Evolutionary conservation across 2,113 vertebrate species (phyloP), one percentile per base, ranked within the genome.

Genomic region (Morone saxatilis): DNA sequence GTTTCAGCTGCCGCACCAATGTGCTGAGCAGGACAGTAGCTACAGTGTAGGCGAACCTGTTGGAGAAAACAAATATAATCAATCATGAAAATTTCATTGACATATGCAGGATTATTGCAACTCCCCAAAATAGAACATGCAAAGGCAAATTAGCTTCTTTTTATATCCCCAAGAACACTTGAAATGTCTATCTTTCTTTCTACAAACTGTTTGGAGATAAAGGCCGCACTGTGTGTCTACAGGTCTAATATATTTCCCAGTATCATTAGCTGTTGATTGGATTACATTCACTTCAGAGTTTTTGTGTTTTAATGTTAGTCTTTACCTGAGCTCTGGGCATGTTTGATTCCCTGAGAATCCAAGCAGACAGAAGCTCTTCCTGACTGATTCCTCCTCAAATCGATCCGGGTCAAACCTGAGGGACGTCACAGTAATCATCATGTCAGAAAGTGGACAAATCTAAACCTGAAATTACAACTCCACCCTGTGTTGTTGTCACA

Each of bases 261-360:
- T 25, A 54, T 41, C 16, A 11, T 22, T 38, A 16, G 5, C 17
- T 31, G 31, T 31, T 31, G 45, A 47, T 5, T 47, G 45, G 45
- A 47, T 12, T 47, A 13, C 45, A 47, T 47, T 47, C 4, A 47
- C 45, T 47, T 6, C 9, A 19, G 51, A 14, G 20, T 54, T 19
- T 12, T 43, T 11, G 9, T 1, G 50, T 59, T 51, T 41, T 20
- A 6, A 4, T 47, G 14, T 25, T 11, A 0, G 13, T 6, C 9
- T 40, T 60, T 91, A 99, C 98, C 98, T 96, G 74, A 99, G 93
- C 80, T 99, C 98, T 0, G 98, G 97, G 71, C 97, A 99, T 13
- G 97, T 97, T 86, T 97, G 97, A 59, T 94, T 96, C 84, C 98
- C 98, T 5, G 97, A 99, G 93, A 99, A 99, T 51, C 98, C 98